Base-by-base conservation (phyloP, 2,113 vertebrate species). In the Herpetotheres cachinnans region DNA sequence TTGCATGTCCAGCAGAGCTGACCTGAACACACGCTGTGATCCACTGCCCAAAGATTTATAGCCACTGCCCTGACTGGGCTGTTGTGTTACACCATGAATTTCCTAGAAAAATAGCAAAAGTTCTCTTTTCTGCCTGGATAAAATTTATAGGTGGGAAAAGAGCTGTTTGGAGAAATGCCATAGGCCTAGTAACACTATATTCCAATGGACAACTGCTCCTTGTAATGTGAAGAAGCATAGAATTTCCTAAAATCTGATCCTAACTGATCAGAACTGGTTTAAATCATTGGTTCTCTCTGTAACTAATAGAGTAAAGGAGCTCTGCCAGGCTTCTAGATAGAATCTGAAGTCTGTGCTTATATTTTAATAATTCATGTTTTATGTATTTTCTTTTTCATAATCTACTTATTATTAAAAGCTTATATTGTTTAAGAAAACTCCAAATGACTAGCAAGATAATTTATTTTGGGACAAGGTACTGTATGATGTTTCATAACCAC, bases 21-120 rank as follows among this genome's bases (percentile, higher is more conserved):
- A 58, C 10, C 36, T 62, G 70, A 74, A 24, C 14, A 30, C 0
- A 0, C 0, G 1, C 11, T 56, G 1, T 49, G 22, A 86, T 81
- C 13, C 40, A 49, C 21, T 77, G 32, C 11, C 46, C 59, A n/a
- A 16, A 38, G 59, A n/a, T 89, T 91, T 91, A 36, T 8, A 65
- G 32, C 3, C 27, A 29, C 46, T 40, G 21, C 25, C 27, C 34
- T 78, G 21, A 44, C 40, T 54, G 56, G n/a, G 10, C 19, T 81
- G 8, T 29, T 52, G 10, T 52, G 20, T 19, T 81, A 70, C 0
- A 0, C 44, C 3, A 63, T n/a, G 11, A 78, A 25, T 89, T 89
- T 69, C n/a, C 19, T 36, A 79, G 66, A 42, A 90, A 91, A 93
- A 74, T 21, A 93, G 3, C 12, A 77, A 25, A 82, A 91, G 9